Evolutionary conservation across 2,797 vertebrate species (phyloP).

Genomic region (Bradypus variegatus): DNA sequence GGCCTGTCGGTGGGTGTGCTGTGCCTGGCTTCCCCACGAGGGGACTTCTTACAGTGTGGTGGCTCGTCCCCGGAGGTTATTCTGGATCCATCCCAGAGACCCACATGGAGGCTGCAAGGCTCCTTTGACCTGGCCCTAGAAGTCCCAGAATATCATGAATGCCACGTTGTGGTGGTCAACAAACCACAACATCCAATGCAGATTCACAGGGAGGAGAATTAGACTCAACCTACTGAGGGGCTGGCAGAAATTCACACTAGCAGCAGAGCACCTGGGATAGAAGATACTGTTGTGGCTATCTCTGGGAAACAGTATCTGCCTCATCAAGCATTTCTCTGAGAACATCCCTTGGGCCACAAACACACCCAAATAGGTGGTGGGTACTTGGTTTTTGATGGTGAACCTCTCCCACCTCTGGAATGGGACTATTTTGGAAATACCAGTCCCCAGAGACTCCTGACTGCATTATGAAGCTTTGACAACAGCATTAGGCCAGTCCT

Average conservation of each 20-base stretch:
- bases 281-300: not conserved
- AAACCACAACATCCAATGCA: not conserved
- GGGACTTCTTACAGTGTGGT: not conserved
- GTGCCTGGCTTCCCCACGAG: accelerated
- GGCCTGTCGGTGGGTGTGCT: not conserved
- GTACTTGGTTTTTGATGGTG: not conserved
- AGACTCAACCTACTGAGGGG: accelerated
- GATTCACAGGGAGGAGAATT: not conserved
- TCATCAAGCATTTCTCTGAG: not conserved
- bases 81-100: not conserved
- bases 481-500: not conserved
- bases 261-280: not conserved
- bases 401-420: not conserved
- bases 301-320: not conserved
- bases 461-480: not conserved
- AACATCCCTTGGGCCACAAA: not conserved
- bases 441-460: not conserved
- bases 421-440: not conserved
- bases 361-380: too few species aligned
- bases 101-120: too few species aligned
- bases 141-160: not conserved
- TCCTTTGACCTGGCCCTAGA: not conserved
- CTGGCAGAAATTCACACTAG: not conserved
- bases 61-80: not conserved
- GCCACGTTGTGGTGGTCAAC: too few species aligned